Evolutionary conservation across 2,113 vertebrate genomes (phyloP), one percentile per base, ranked within the genome.

Genomic region (Semnopithecus entellus): DNA sequence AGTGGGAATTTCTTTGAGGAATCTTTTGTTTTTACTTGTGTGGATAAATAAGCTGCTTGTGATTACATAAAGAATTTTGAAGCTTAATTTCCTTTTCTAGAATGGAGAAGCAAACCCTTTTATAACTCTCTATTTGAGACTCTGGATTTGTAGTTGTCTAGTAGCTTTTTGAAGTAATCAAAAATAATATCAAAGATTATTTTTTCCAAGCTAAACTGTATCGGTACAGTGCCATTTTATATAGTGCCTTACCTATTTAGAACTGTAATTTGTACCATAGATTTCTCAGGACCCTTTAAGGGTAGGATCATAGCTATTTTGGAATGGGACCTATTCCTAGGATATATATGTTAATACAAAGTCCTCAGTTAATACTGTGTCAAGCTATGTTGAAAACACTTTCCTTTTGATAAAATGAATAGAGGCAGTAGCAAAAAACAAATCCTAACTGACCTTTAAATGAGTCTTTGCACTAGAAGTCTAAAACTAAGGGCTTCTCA

Each of bases 81-180:
- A 89, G 23, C 27, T 64, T 84, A 73, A 59, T 95, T 97, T 75
- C 3, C 40, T 95, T 80, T 87, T 90, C n/a, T 61, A 83, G 66
- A 90, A 72, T 73, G 70, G 52, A 94, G 40, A 91, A 92, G 40
- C 48, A 94, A 88, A 89, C 2, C 16, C 13, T 17, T 81, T 92
- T 92, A 55, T 40, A 92, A 81, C 27, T 76, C 92, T 79, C 3
- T 94, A 3, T 75, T 38, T 95, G 85, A 93, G 59, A 93, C 25
- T 59, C 32, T 86, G 25, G 2, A 81, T 95, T 96, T 96, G 7
- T 45, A 84, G 3, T 83, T 94, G 52, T 50, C 43, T 27, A 75
- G 23, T 59, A 97, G 91, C 87, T 95, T 91, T 83, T 27, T 72
- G 25, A 97, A 96, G 87, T 75, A 9, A 92, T 80, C 5, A 85